phyloP scores from a whole-genome alignment of 2,113 vertebrate genomes.

The Odocoileus virginianus region DNA sequence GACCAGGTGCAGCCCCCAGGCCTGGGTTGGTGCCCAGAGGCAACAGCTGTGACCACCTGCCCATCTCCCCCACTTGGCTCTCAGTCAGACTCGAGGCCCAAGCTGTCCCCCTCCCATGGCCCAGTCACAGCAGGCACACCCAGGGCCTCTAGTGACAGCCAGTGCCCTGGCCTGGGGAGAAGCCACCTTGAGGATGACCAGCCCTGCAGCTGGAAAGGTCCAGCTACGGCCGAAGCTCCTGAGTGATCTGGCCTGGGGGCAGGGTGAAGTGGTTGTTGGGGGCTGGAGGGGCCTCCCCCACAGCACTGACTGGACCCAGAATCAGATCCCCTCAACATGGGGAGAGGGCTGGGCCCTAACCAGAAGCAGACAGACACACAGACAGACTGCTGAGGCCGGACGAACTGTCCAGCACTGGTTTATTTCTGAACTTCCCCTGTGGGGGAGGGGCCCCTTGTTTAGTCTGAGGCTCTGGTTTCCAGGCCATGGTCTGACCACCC shows the following conservation, averaged over 20 bases:
- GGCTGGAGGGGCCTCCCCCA: not conserved
- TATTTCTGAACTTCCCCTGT: slow-evolving; percentile 44
- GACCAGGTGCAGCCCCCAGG: not conserved
- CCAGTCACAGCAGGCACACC: not conserved
- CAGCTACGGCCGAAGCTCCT: not conserved
- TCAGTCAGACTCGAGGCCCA: not conserved
- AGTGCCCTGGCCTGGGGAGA: not conserved
- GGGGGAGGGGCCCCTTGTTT: not conserved
- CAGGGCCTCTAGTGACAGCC: not conserved
- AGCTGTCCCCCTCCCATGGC: not conserved
- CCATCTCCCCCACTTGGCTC: not conserved
- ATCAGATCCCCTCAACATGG: not conserved
- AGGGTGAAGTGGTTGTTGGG: no score
- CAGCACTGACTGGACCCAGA: not conserved
- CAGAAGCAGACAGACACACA: not conserved
- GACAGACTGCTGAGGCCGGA: not conserved
- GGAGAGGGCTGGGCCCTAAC: not conserved
- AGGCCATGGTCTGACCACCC: not conserved
- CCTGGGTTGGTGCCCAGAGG: not conserved
- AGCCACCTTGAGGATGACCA: not conserved
- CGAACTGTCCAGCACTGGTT: not conserved
- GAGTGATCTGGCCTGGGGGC: no score
- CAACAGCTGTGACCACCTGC: slow-evolving; percentile 16
- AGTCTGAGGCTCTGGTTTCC: slow-evolving; percentile 18
- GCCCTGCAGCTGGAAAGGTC: not conserved